Percentiles rank a stretch among this genome's conserved stretches.
These are phyloP conservation scores for Agriopis leucophaearia DNA, from an alignment of 2,888 invertebrate genomes.

Conservation along the genomic window DNA sequence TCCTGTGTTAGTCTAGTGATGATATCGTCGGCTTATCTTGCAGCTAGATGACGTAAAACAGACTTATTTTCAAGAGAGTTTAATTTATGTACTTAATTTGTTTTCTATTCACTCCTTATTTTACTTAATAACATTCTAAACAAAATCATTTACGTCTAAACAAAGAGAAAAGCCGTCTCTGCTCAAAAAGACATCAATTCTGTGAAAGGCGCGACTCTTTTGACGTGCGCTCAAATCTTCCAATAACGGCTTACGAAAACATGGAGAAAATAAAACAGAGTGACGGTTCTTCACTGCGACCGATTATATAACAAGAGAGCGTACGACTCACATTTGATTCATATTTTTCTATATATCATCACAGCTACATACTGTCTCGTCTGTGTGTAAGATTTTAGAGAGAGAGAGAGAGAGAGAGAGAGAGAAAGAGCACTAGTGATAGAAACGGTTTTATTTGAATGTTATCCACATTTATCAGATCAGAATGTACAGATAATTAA, in stretches of 20 bases:
- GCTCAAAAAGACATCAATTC: slow-evolving; percentile 38
- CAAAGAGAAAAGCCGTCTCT: slow-evolving; percentile 13
- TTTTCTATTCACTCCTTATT: slow-evolving; percentile 9
- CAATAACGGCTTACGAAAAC: slow-evolving; percentile 36
- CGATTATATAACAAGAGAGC: not conserved
- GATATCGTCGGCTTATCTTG: too few relatives aligned
- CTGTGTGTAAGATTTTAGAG: too few relatives aligned
- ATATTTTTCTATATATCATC: not conserved
- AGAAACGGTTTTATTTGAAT: too few relatives aligned
- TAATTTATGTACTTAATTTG: not conserved
- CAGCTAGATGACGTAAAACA: too few relatives aligned
- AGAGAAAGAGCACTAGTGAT: too few relatives aligned
- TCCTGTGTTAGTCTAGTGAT: too few relatives aligned
- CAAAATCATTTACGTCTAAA: slow-evolving; percentile 22
- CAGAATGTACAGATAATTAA: too few relatives aligned
- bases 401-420: too few relatives aligned
- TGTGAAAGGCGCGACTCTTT: slow-evolving; percentile 25
- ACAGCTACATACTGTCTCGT: too few relatives aligned
- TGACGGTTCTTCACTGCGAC: not conserved
- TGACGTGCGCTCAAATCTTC: slow-evolving; percentile 41
- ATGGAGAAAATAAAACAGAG: slow-evolving; percentile 32
- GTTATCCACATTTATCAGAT: too few relatives aligned
- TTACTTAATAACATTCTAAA: slow-evolving; percentile 23
- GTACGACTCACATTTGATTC: not conserved
- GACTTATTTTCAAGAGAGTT: not conserved